Evolutionary conservation across 2,113 vertebrate genomes (phyloP).

Genomic region (Albula glossodonta): DNA sequence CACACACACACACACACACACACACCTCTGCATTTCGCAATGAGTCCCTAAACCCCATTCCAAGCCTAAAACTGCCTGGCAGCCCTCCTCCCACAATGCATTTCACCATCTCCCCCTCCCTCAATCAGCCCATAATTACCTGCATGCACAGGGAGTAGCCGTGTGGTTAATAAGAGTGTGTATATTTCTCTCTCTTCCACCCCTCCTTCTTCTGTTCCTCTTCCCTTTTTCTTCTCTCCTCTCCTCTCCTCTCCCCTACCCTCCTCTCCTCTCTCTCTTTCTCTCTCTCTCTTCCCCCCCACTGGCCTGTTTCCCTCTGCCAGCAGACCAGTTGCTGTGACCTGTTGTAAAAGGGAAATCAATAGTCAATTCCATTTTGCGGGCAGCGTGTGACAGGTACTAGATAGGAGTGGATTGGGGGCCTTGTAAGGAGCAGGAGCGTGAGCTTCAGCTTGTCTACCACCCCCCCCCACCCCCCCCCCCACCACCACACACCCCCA

Average conservation of each 20-base stretch:
- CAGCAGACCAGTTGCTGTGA: slow-evolving; percentile 59
- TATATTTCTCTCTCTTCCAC: too few relatives aligned
- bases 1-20: background rate
- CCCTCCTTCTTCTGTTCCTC: background rate
- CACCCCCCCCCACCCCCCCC: slow-evolving; percentile 26
- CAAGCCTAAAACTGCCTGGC: background rate
- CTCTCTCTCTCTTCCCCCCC: slow-evolving; percentile 29
- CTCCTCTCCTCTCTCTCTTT: slow-evolving; percentile 32
- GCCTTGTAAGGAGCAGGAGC: slow-evolving; percentile 68
- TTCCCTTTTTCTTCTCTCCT: slow-evolving; percentile 8
- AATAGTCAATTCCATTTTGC: slow-evolving; percentile 80
- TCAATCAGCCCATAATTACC: slow-evolving; percentile 24
- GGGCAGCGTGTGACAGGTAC: slow-evolving; percentile 69
- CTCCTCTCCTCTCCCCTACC: slow-evolving; percentile 3
- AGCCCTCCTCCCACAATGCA: background rate
- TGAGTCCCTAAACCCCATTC: background rate
- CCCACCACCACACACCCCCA: background rate
- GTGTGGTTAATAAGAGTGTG: slow-evolving; percentile 41
- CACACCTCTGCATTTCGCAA: slow-evolving; percentile 11
- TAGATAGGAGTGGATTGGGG: slow-evolving; percentile 73
- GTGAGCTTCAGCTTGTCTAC: slow-evolving; percentile 56
- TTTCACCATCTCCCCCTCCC: background rate
- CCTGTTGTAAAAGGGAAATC: slow-evolving; percentile 74
- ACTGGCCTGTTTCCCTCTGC: slow-evolving; percentile 38
- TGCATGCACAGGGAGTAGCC: slow-evolving; percentile 28